Evolutionary conservation across 2,888 invertebrate genomes (phyloP).

Genomic region (Steromphala cineraria): DNA sequence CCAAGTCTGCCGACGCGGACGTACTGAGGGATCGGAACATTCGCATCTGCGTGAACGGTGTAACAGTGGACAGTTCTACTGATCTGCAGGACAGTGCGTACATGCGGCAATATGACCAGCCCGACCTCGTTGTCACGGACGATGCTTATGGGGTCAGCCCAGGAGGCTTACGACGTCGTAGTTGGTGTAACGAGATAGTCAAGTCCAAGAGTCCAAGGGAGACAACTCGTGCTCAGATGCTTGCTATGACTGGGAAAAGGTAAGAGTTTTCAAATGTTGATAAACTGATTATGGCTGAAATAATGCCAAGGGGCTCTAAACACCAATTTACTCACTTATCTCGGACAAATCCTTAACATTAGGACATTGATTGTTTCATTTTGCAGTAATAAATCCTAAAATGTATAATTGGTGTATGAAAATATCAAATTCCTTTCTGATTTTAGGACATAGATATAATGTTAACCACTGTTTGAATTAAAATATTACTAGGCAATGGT

Average conservation of each 20-base stretch:
- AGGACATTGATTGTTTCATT: too few relatives aligned
- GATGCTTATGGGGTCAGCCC: background rate
- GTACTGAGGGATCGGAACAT: constrained; percentile 47
- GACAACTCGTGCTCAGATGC: constrained; percentile 30
- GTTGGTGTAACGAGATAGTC: constrained; percentile 55
- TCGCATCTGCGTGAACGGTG: constrained; percentile 70
- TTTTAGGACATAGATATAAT: too few relatives aligned
- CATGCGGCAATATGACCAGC: constrained; percentile 26
- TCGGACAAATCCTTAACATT: too few relatives aligned
- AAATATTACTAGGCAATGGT: too few relatives aligned
- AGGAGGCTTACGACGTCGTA: constrained; percentile 46
- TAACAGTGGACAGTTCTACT: constrained; percentile 64
- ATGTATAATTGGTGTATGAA: too few relatives aligned
- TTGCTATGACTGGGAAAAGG: constrained; percentile 45
- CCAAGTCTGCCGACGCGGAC: constrained; percentile 30
- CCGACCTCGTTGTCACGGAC: constrained; percentile 4
- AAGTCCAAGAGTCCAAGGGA: background rate
- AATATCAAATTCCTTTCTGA: too few relatives aligned
- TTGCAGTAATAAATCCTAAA: too few relatives aligned
- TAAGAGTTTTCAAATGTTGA: background rate
- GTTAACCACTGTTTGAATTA: too few relatives aligned
- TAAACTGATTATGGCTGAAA: too few relatives aligned
- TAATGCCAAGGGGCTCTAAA: too few relatives aligned
- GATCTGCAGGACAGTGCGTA: constrained; percentile 46
- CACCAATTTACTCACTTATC: too few relatives aligned